phyloP scores from a whole-genome alignment of 2,113 vertebrate species.

The Polyodon spathula region DNA sequence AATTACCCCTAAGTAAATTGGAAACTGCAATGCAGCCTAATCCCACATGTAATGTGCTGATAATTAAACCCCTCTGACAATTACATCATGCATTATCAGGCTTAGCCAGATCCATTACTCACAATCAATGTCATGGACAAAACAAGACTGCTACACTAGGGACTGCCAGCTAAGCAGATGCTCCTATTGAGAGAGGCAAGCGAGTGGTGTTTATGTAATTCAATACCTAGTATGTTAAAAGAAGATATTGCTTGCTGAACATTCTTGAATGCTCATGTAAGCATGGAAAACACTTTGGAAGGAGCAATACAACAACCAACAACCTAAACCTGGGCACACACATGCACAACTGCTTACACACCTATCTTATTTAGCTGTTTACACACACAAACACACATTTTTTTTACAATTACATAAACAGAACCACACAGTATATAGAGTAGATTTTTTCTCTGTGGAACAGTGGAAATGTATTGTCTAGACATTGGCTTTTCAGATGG shows the following conservation, averaged over 20 bases:
- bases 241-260: slow-evolving; percentile 26
- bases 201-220: slow-evolving; percentile 67
- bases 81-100: slow-evolving; percentile 83
- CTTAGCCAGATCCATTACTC: slow-evolving; percentile 74
- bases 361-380: no score
- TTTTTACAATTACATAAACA: no score
- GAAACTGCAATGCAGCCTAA: slow-evolving; percentile 37
- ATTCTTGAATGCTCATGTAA: not conserved
- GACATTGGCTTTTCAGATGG: no score
- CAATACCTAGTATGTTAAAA: slow-evolving; percentile 43
- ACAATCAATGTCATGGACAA: slow-evolving; percentile 66
- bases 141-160: slow-evolving; percentile 63
- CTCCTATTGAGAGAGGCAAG: slow-evolving; percentile 49
- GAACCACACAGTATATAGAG: no score
- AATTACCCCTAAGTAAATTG: slow-evolving; percentile 26
- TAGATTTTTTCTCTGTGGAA: no score
- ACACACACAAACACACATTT: no score
- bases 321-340: no score
- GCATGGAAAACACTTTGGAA: not conserved
- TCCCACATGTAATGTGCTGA: slow-evolving; percentile 62
- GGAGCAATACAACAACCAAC: not conserved
- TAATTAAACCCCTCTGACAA: slow-evolving; percentile 84
- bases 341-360: no score
- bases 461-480: no score
- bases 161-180: slow-evolving; percentile 59